phyloP scores from a whole-genome alignment of 2,797 vertebrate species.

The Coreius guichenoti region DNA sequence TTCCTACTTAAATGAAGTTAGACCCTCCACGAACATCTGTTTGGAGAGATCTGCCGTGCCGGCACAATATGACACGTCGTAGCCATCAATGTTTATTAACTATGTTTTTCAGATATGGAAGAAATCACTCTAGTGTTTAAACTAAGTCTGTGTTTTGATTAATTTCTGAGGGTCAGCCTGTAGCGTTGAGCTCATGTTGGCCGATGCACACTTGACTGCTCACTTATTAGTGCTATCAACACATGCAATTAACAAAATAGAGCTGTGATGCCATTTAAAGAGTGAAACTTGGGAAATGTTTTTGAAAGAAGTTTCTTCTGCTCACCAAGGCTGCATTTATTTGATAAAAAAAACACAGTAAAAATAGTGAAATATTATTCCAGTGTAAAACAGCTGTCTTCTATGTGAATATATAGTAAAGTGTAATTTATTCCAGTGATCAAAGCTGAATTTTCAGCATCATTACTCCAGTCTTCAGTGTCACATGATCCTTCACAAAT shows the following conservation, averaged over 20 bases:
- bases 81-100: slow-evolving; percentile 33
- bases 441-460: neutral
- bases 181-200: neutral
- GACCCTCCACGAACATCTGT: slow-evolving; percentile 62
- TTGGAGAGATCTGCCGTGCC: slow-evolving; percentile 52
- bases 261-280: neutral
- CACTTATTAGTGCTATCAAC: slow-evolving; percentile 1
- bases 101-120: slow-evolving; percentile 20
- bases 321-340: neutral
- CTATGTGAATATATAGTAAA: neutral
- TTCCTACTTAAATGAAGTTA: slow-evolving; percentile 67
- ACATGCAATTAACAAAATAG: slow-evolving; percentile 9
- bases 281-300: neutral
- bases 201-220: slow-evolving; percentile 3
- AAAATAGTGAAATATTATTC: neutral
- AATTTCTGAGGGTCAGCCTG: neutral
- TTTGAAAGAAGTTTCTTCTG: neutral
- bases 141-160: neutral
- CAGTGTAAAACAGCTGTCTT: neutral
- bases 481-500: too few relatives aligned
- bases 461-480: too few relatives aligned
- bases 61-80: slow-evolving; percentile 43
- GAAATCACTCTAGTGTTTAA: slow-evolving; percentile 38
- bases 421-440: neutral
- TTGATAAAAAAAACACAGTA: neutral